Evolutionary conservation across 2,888 invertebrate species (phyloP).

Genomic region (Callyntrura sp.): DNA sequence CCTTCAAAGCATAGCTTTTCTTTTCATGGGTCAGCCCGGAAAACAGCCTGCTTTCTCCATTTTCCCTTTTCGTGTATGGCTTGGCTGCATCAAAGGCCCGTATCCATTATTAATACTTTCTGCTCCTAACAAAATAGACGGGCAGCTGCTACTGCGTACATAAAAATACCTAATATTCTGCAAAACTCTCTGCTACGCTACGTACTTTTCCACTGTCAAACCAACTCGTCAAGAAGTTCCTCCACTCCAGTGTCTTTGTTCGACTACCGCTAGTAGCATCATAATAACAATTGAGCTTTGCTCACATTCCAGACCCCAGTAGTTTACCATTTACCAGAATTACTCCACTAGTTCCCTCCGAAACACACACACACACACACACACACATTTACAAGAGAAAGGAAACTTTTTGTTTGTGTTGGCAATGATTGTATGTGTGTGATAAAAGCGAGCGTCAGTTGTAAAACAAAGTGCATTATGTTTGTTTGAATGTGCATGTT

Average conservation of each 20-base stretch:
- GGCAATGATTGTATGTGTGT: neutral
- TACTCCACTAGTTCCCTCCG: neutral
- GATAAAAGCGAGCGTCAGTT: neutral
- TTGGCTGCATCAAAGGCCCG: neutral
- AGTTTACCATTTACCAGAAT: conserved; percentile 3
- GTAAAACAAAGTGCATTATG: neutral
- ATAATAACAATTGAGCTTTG: conserved; percentile 23
- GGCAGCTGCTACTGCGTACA: no score
- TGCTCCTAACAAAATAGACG: neutral
- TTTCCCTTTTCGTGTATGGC: no score
- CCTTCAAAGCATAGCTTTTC: neutral
- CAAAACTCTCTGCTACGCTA: neutral
- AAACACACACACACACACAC: neutral
- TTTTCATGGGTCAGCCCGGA: neutral
- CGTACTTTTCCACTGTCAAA: conserved; percentile 37
- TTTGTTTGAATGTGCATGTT: neutral
- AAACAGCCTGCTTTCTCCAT: neutral
- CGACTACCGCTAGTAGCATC: neutral
- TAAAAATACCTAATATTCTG: neutral
- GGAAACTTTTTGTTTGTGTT: conserved; percentile 37
- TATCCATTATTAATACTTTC: conserved; percentile 3
- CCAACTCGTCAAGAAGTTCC: conserved; percentile 34
- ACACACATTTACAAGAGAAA: neutral
- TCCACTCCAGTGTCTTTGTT: conserved; percentile 46
- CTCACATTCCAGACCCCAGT: neutral